A percentile compares a stretch with the other conserved stretches of the same genome.
Evolutionary conservation across 2,113 vertebrate species (phyloP).

Genomic region (Macheiramphus alcinus): DNA sequence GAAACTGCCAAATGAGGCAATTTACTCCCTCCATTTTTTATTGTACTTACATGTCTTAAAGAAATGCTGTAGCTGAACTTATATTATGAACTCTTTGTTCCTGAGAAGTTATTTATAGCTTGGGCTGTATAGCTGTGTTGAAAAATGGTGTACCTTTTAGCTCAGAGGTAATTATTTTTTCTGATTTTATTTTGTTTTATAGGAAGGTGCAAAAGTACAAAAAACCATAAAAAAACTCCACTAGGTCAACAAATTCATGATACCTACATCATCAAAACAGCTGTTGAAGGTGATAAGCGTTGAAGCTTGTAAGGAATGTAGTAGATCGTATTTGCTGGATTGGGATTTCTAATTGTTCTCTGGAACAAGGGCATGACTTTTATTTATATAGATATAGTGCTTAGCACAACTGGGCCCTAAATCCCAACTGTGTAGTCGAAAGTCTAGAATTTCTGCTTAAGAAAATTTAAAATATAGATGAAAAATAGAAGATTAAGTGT

Average conservation of each 20-base stretch:
- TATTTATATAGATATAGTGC: neutral
- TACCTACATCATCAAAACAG: neutral
- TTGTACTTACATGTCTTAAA: neutral
- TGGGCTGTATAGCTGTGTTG: neutral
- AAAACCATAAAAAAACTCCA: fast-evolving
- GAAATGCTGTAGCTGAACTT: neutral
- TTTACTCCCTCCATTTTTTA: neutral
- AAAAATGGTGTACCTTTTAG: neutral
- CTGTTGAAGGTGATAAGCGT: neutral
- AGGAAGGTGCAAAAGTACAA: neutral
- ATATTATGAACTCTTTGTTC: neutral
- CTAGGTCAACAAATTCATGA: neutral
- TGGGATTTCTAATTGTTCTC: neutral
- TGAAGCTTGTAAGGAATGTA: neutral
- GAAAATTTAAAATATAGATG: neutral
- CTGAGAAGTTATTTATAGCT: neutral
- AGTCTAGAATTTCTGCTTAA: neutral
- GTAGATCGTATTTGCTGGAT: neutral
- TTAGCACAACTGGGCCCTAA: neutral
- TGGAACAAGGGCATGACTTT: neutral
- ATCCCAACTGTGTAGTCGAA: neutral
- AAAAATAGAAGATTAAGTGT: neutral
- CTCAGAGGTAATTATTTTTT: neutral
- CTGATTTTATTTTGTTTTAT: neutral
- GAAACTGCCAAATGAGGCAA: neutral